These are phyloP conservation scores for Leptopilina boulardi DNA, from an alignment of 1,140 invertebrate genomes.

Conservation along the genomic window DNA sequence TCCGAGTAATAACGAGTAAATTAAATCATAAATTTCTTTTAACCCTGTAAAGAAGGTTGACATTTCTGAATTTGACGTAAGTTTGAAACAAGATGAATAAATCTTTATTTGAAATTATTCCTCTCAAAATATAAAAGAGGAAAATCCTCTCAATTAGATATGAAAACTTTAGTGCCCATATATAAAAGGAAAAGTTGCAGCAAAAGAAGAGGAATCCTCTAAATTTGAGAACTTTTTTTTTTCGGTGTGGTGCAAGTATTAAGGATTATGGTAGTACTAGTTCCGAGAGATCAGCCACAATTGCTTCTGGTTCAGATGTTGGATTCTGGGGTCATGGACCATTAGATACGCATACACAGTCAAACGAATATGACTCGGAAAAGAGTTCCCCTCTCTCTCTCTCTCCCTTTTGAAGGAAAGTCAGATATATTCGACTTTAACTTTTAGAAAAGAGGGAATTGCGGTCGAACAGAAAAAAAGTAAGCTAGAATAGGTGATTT, in stretches of 20 bases:
- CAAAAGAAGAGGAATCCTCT: no score
- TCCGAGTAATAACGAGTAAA: no score
- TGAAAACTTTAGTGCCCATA: no score
- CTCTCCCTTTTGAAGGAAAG: neutral
- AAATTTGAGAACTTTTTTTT: no score
- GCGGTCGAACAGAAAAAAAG: neutral
- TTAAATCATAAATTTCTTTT: no score
- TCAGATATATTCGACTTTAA: neutral
- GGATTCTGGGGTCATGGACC: slow-evolving; percentile 7
- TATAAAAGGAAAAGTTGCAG: no score
- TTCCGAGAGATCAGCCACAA: slow-evolving; percentile 6
- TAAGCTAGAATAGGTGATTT: neutral
- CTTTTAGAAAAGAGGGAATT: neutral
- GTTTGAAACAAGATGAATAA: no score
- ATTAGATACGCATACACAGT: slow-evolving; percentile 22
- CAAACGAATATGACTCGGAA: slow-evolving; percentile 7
- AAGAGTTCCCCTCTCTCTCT: neutral
- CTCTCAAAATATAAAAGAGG: no score
- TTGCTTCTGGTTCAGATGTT: slow-evolving; percentile 20
- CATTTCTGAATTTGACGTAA: no score
- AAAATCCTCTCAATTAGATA: no score
- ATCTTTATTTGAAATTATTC: no score
- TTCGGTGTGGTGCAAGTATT: slow-evolving; percentile 1
- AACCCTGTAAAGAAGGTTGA: no score
- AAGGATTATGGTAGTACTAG: slow-evolving; percentile 7